Base-by-base conservation (phyloP, 2,113 vertebrate genomes). In the Nansenia antarctica region DNA sequence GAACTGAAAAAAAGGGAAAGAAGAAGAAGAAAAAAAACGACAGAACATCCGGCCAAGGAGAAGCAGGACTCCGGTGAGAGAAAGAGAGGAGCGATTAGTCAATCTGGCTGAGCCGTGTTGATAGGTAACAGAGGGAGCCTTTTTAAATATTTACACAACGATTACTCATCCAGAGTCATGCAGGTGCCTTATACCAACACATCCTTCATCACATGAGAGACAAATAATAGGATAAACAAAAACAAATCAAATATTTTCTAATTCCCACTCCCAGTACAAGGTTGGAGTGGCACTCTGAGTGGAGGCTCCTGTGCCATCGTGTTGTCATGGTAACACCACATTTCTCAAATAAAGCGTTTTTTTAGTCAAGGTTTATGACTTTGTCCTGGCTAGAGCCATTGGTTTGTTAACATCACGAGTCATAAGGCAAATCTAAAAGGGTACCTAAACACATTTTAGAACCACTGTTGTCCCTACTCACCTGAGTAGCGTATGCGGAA, bases 401-500 rank as follows among this genome's bases (percentile, higher is more conserved):
- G 11, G 11, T 0, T 15, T 42, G 5, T 42, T 15, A n/a, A n/a
- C n/a, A n/a, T 42, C 15, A 15, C 12, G 3, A 1, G 8, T 37
- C 35, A 3, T 37, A 37, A n/a, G 3, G 37, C 37, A 42, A 1
- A 12, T 3, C 35, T 37, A 37, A 15, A 14, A 39, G 11, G 37
- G 2, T 39, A 39, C 3, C 37, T 42, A 9, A 42, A 1, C 15
- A 42, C 12, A 39, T 3, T n/a, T n/a, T 3, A 39, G 12, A 37
- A 9, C 35, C 1, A 9, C 37, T 39, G 37, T 39, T 39, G n/a
- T n/a, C n/a, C n/a, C n/a, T n/a, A 53, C 94, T 93, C 54, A 99
- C 98, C 98, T 1, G 94, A 94, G 83, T 99, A 99, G 32, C 94
- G 96, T 61, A 99, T 98, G 77, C 95, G 94, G 86, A 99, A 99